Conservation (phyloP, 2,888 invertebrate species). For the Invenusta paracnida region DNA sequence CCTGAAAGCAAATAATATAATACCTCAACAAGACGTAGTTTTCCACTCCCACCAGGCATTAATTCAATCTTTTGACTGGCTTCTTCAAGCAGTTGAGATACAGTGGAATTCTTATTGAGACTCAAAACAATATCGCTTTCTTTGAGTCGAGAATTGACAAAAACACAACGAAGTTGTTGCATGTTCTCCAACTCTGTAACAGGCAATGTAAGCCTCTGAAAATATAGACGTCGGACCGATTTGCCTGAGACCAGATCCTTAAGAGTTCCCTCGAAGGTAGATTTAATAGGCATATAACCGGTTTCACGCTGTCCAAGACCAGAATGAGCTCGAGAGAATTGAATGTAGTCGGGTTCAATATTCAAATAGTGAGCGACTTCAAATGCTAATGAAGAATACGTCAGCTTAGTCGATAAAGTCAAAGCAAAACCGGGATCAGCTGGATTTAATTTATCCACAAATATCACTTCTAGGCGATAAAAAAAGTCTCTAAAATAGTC, state of each 20-base stretch:
- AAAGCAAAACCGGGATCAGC: constrained; percentile 35
- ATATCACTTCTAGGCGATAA: constrained; percentile 39
- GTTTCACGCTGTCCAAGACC: background rate
- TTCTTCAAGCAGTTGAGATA: background rate
- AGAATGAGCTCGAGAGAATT: constrained; percentile 40
- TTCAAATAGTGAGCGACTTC: constrained; percentile 43
- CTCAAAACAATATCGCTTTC: constrained; percentile 21
- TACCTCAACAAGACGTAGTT: constrained; percentile 36
- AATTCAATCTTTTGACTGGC: background rate
- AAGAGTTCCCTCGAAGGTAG: constrained; percentile 39
- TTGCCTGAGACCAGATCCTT: constrained; percentile 36
- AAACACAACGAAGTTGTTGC: constrained; percentile 41
- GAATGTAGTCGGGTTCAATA: constrained; percentile 36
- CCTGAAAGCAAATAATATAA: background rate
- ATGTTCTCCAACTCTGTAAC: constrained; percentile 41
- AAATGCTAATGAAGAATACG: constrained; percentile 37
- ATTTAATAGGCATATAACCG: constrained; percentile 24
- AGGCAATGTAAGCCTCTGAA: constrained; percentile 35
- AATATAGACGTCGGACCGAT: constrained; percentile 34
- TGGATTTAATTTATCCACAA: constrained; percentile 37
- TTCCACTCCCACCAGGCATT: background rate
- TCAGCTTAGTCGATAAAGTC: constrained; percentile 29
- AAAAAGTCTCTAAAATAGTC: constrained; percentile 41
- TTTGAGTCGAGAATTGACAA: constrained; percentile 32
- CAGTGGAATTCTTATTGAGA: background rate